Evolutionary conservation across 37 sponge, comb jelly and placozoan genomes (phyloP).

Genomic region (Tethya wilhelma): DNA sequence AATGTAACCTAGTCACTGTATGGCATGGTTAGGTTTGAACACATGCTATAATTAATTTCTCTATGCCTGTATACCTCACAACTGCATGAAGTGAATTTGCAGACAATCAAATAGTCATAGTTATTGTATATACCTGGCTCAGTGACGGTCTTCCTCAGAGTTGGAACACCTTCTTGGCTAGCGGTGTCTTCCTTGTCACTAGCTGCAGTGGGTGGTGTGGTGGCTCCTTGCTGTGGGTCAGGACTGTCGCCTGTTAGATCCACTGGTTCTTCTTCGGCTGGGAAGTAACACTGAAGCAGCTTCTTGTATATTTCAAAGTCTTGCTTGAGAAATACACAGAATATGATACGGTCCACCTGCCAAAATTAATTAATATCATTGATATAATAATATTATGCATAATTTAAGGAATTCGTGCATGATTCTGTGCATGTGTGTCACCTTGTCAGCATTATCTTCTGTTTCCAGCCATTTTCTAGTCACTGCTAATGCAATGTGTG

Average conservation of each 20-base stretch:
- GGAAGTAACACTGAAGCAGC: conserved; percentile 73
- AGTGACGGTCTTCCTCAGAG: conserved; percentile 5
- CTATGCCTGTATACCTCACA: neutral
- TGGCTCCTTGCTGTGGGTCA: no score
- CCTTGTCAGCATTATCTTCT: conserved; percentile 79
- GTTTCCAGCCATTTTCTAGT: conserved; percentile 76
- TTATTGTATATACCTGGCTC: conserved; percentile 4
- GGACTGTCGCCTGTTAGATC: neutral
- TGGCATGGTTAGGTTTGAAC: no score
- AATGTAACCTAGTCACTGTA: no score
- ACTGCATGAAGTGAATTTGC: neutral
- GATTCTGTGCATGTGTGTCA: neutral
- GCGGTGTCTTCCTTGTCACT: neutral
- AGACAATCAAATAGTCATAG: neutral
- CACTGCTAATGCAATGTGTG: conserved; percentile 73
- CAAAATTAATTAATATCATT: neutral
- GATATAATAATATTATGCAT: neutral
- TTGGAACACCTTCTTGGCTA: no score
- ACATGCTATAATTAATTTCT: neutral
- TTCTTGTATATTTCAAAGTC: conserved; percentile 70
- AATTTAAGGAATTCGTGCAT: neutral
- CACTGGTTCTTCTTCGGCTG: conserved; percentile 29
- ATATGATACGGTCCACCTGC: conserved; percentile 89
- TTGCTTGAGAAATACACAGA: conserved; percentile 82
- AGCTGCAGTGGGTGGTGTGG: neutral